phyloP scores from a whole-genome alignment of 37 sponge, comb jelly and placozoan species.

The Aplysina aerophoba region DNA sequence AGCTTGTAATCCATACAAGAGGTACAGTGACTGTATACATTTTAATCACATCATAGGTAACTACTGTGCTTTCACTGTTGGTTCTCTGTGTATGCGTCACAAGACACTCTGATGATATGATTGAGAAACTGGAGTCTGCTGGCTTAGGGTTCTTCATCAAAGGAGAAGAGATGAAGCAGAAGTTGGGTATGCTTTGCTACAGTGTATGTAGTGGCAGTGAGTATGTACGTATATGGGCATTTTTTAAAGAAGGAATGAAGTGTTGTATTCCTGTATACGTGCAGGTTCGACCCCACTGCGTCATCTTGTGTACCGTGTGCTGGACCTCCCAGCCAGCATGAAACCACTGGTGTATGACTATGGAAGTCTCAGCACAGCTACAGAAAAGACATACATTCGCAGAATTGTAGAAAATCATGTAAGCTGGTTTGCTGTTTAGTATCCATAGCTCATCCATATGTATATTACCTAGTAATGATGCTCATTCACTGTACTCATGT shows the following conservation, averaged over 20 bases:
- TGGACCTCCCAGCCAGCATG: constrained; percentile 91
- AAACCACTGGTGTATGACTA: constrained; percentile 94
- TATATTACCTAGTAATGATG: no score
- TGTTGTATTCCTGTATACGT: background rate
- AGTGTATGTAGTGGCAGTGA: no score
- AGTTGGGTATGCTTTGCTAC: constrained; percentile 56
- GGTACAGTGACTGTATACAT: constrained; percentile 39
- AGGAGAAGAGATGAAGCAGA: constrained; percentile 58
- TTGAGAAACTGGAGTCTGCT: constrained; percentile 79
- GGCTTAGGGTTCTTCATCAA: constrained; percentile 87
- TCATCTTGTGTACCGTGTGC: constrained; percentile 91
- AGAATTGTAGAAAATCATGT: constrained; percentile 85
- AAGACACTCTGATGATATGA: constrained; percentile 87
- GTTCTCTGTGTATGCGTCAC: no score
- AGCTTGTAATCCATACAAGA: constrained; percentile 96
- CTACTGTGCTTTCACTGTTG: no score
- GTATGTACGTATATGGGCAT: no score
- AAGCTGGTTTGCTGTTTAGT: background rate
- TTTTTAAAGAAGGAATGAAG: no score
- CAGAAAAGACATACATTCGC: constrained; percentile 68
- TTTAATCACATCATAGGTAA: no score
- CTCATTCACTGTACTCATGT: no score
- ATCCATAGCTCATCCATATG: no score
- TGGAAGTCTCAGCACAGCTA: constrained; percentile 80
- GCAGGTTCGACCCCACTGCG: constrained; percentile 83